A percentile compares a stretch with the other conserved stretches of the same genome.
Evolutionary conservation across 2,888 invertebrate genomes (phyloP).

Genomic region (Pseudoips prasinana): DNA sequence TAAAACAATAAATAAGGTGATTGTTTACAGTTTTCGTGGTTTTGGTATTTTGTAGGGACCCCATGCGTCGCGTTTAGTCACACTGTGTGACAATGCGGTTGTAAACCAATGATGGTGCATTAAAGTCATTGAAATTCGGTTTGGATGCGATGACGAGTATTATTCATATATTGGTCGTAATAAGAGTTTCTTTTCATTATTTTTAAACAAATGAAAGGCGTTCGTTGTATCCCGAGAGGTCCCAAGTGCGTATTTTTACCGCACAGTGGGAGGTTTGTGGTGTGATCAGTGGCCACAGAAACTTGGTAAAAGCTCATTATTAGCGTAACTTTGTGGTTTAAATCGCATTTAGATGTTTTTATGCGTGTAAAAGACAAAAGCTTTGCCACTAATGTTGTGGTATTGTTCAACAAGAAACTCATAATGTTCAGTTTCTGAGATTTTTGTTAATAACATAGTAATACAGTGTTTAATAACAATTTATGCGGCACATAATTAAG

Average conservation of each 20-base stretch:
- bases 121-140: constrained; percentile 52
- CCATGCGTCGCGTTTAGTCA: constrained; percentile 62
- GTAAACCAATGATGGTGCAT: constrained; percentile 62
- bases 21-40: constrained; percentile 70
- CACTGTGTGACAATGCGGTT: constrained; percentile 42
- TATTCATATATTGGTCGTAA: constrained; percentile 41
- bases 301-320: constrained; percentile 49
- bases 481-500: too few relatives aligned
- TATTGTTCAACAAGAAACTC: constrained; percentile 19
- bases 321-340: constrained; percentile 41
- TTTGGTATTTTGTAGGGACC: constrained; percentile 50
- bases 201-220: constrained; percentile 49
- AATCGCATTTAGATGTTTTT: constrained; percentile 35
- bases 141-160: constrained; percentile 49
- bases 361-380: constrained; percentile 12
- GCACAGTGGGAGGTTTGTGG: constrained; percentile 48
- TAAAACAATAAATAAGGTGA: constrained; percentile 77
- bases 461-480: too few relatives aligned
- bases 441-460: too few relatives aligned
- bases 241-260: constrained; percentile 20
- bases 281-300: constrained; percentile 41
- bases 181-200: constrained; percentile 48
- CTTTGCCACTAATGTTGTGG: constrained; percentile 23
- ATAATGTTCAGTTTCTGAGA: constrained; percentile 18
- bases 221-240: constrained; percentile 7